Evolutionary conservation across 2,113 vertebrate genomes (phyloP), one percentile per base, ranked within the genome.

Genomic region (Corynorhinus townsendii): DNA sequence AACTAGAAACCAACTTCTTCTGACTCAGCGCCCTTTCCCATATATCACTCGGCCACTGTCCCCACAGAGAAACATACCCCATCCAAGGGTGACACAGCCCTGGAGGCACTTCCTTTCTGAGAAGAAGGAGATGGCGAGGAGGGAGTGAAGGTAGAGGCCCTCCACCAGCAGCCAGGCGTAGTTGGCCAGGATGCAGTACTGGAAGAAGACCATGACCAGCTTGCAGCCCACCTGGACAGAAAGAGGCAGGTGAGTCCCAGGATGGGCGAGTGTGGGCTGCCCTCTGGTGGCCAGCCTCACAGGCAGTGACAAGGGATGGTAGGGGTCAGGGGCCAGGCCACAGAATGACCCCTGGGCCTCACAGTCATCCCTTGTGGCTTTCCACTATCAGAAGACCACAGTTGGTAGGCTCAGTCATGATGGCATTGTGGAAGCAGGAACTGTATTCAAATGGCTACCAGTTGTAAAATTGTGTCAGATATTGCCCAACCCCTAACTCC

Each of bases 161-260:
- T 99, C 99, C 71, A 99, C 99, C 4, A 99, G 98, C 96, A 99
- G 98, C 99, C 99, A 99, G 98, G 99, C 99, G 96, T 99, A 99
- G 98, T 99, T 99, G 35, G 99, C 99, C 98, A 99, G 97, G 97
- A 99, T 99, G 97, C 99, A 99, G 96, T 99, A 99, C 97, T 99
- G 99, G 96, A 99, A 99, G 95, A 99, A 99, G 96, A 99, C 97
- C 98, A 99, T 98, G 89, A 99, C 98, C n/a, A 99, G 97, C 97
- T 99, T 99, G 91, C 99, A 99, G 9, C 98, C 98, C 93, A 96
- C 98, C 99, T 99, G 98, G 62, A 94, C 95, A 97, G 90, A 98
- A 95, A 98, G 69, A 98, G 71, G 59, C 49, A 62, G 26, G 22
- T 96, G 68, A 97, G 90, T 2, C 4, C 30, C 19, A 7, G 93